Conservation (phyloP, 2,888 invertebrate species). For the Ethmia dodecea region DNA sequence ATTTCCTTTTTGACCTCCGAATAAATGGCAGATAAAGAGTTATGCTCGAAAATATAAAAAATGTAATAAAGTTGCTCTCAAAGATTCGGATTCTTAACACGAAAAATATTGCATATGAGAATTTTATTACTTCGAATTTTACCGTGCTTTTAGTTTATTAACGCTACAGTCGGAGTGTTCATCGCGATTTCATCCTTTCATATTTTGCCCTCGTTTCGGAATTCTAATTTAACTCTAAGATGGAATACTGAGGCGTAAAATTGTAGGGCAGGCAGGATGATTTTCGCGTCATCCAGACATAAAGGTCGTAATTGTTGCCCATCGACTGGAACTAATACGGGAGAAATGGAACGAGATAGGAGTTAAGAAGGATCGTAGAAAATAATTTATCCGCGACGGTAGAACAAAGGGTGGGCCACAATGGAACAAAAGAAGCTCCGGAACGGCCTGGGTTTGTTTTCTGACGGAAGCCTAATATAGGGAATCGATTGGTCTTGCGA, state of each 20-base stretch:
- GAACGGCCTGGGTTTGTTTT: constrained; percentile 62
- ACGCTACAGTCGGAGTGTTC: background rate
- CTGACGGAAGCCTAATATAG: constrained; percentile 67
- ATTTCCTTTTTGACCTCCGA: constrained; percentile 36
- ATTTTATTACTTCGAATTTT: constrained; percentile 1
- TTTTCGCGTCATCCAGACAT: constrained; percentile 74
- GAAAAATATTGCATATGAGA: constrained; percentile 17
- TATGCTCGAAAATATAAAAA: constrained; percentile 30
- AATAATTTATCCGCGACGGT: constrained; percentile 71
- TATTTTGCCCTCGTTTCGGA: constrained; percentile 24
- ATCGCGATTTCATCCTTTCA: background rate
- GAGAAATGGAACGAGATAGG: constrained; percentile 73
- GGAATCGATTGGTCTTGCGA: constrained; percentile 60
- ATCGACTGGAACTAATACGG: constrained; percentile 75
- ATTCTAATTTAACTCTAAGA: constrained; percentile 57
- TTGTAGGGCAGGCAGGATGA: constrained; percentile 65
- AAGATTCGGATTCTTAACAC: constrained; percentile 22
- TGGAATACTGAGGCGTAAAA: constrained; percentile 66
- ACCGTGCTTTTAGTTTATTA: background rate
- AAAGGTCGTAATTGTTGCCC: constrained; percentile 75
- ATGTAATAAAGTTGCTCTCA: constrained; percentile 26
- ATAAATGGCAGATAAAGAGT: constrained; percentile 32
- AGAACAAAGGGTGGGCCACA: constrained; percentile 69
- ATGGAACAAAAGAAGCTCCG: constrained; percentile 68
- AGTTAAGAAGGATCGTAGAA: constrained; percentile 70